phyloP scores from a whole-genome alignment of 1,140 invertebrate genomes.

The Nixonia krombeini region DNA sequence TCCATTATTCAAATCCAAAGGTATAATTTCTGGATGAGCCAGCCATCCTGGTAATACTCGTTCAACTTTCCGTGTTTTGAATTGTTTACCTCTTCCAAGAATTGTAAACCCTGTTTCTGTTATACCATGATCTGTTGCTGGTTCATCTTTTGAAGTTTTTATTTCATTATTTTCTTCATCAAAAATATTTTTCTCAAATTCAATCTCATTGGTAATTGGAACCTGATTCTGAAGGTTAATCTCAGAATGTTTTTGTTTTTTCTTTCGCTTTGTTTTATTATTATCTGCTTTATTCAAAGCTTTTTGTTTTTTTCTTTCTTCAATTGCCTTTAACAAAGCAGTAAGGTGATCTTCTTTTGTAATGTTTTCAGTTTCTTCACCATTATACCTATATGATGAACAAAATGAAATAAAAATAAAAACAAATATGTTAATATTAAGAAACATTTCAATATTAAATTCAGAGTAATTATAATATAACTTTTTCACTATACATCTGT shows the following conservation, averaged over 20 bases:
- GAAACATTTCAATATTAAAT: too few relatives aligned
- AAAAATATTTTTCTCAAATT: conserved; percentile 8
- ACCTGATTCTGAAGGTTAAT: neutral
- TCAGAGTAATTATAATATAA: too few relatives aligned
- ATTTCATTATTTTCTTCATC: conserved; percentile 15
- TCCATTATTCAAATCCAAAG: conserved; percentile 78
- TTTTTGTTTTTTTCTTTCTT: conserved; percentile 69
- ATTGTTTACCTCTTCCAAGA: conserved; percentile 53
- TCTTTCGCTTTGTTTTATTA: conserved; percentile 1
- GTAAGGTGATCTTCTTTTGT: conserved; percentile 73
- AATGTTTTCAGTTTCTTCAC: conserved; percentile 57
- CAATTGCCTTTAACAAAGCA: conserved; percentile 74
- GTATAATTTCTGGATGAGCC: conserved; percentile 82
- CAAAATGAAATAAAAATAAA: too few relatives aligned
- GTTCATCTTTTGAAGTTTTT: conserved; percentile 2
- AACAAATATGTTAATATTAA: too few relatives aligned
- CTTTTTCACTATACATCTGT: too few relatives aligned
- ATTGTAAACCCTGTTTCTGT: conserved; percentile 55
- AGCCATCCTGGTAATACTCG: conserved; percentile 90
- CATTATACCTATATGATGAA: conserved; percentile 68
- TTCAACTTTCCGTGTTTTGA: conserved; percentile 71
- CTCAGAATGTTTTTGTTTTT: conserved; percentile 5
- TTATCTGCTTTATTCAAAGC: neutral
- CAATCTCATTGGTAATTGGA: conserved; percentile 4
- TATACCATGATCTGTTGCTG: conserved; percentile 6